Evolutionary conservation across 2,797 vertebrate species (phyloP).

Genomic region (Bothrops alternatus): DNA sequence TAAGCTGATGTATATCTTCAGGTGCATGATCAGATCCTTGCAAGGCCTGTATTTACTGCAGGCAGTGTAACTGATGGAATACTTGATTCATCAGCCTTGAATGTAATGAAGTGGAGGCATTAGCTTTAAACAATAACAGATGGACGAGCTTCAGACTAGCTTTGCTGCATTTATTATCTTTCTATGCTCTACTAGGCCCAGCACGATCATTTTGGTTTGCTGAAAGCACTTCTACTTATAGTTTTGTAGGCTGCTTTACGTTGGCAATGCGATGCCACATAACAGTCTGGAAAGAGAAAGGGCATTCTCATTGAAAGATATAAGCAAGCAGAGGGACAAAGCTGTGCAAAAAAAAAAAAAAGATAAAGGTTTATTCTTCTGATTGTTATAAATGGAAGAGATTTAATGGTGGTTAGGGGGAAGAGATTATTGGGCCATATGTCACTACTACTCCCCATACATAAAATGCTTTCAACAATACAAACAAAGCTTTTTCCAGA

Average conservation of each 20-base stretch:
- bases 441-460: not conserved
- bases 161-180: slow-evolving; percentile 5
- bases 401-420: not conserved
- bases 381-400: slow-evolving; percentile 12
- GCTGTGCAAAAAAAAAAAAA: not conserved
- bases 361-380: slow-evolving; percentile 4
- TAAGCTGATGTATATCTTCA: not conserved
- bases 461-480: slow-evolving; percentile 12
- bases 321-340: slow-evolving; percentile 1
- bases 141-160: not conserved
- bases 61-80: not conserved
- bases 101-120: not conserved
- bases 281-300: slow-evolving; percentile 12
- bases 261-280: not conserved
- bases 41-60: not conserved
- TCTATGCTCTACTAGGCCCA: not conserved
- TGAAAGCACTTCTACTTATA: slow-evolving; percentile 11
- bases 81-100: not conserved
- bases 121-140: slow-evolving; percentile 21
- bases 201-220: not conserved
- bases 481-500: not conserved
- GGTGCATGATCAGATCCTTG: not conserved
- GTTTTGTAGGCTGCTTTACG: slow-evolving; percentile 22
- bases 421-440: not conserved
- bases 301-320: not conserved